A percentile compares a stretch with the other conserved stretches of the same genome.
These are phyloP conservation scores for Cephus sareptanus DNA, from an alignment of 2,888 invertebrate species.

Conservation along the genomic window DNA sequence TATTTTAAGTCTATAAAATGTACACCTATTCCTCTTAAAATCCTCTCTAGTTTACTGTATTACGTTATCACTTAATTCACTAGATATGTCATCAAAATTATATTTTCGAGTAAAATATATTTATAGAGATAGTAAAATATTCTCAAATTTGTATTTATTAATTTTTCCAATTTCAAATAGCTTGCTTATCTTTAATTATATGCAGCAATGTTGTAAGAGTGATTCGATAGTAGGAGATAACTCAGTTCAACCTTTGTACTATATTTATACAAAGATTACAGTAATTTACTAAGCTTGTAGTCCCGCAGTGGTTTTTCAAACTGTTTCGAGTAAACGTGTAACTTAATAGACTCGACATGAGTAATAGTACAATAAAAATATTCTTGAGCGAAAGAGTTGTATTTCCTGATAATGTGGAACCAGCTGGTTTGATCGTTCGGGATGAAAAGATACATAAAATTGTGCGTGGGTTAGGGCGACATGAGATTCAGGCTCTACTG, in stretches of 20 bases:
- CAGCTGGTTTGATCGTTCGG: conserved; percentile 68
- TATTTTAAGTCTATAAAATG: neutral
- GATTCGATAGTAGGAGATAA: neutral
- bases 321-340: neutral
- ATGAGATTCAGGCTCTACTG: conserved; percentile 19
- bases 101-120: neutral
- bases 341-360: neutral
- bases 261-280: neutral
- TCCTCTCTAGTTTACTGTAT: neutral
- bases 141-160: neutral
- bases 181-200: neutral
- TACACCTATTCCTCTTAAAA: neutral
- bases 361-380: neutral
- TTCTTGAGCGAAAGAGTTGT: conserved; percentile 30
- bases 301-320: neutral
- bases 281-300: neutral
- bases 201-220: neutral
- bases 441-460: conserved; percentile 72
- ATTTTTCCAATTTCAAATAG: neutral
- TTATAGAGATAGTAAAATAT: neutral
- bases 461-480: conserved; percentile 63
- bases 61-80: neutral
- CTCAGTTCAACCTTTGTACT: neutral
- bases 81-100: neutral
- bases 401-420: conserved; percentile 35